phyloP scores from a whole-genome alignment of 2,113 vertebrate genomes.

The Eptesicus fuscus region DNA sequence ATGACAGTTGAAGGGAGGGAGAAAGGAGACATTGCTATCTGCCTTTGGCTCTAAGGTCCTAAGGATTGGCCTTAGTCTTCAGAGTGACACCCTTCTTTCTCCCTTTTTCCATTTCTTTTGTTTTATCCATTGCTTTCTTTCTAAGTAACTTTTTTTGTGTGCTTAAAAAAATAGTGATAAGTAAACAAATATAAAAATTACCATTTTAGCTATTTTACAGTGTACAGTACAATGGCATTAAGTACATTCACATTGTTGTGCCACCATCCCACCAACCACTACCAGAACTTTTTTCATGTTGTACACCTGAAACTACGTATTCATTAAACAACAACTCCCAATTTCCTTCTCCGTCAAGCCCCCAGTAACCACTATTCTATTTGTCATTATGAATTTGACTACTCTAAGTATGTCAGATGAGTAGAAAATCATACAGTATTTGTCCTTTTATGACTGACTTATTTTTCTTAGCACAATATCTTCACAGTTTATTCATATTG shows the following conservation, averaged over 20 bases:
- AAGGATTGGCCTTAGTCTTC: not conserved
- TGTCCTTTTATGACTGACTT: not conserved
- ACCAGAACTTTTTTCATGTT: conserved; percentile 26
- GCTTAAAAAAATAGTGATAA: not conserved
- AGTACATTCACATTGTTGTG: not conserved
- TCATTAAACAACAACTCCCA: not conserved
- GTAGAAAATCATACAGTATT: conserved; percentile 8
- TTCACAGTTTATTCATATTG: not conserved
- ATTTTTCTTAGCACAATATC: not conserved
- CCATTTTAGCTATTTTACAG: not conserved
- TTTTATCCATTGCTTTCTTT: not conserved
- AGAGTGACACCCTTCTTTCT: not conserved
- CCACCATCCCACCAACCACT: not conserved
- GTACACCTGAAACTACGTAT: not conserved
- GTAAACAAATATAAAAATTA: not conserved
- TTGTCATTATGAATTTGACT: not conserved
- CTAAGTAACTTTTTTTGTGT: not conserved
- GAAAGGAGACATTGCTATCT: not conserved
- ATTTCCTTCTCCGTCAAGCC: not conserved
- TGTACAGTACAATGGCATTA: not conserved
- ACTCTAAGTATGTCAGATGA: not conserved
- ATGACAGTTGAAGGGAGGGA: not conserved
- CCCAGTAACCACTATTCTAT: not conserved
- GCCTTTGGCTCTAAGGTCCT: not conserved
- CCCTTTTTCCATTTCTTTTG: not conserved